Conservation (phyloP, 2,888 invertebrate species). For the Vandiemenella viatica region DNA sequence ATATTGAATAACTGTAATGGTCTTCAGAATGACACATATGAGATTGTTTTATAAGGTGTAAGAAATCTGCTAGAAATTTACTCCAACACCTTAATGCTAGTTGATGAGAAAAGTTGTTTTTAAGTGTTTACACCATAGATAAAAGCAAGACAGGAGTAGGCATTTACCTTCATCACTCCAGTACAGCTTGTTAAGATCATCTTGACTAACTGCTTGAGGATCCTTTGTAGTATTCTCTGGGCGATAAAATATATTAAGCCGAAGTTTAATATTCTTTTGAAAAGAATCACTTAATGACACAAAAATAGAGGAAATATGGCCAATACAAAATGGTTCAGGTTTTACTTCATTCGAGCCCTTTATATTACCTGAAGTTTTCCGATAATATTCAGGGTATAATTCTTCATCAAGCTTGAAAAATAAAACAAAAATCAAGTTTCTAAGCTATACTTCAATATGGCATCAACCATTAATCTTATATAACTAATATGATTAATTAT, state of each 20-base stretch:
- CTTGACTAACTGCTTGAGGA: slow-evolving; percentile 36
- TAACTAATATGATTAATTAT: too few species aligned
- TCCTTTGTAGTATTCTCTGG: slow-evolving; percentile 58
- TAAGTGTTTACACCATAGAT: too few species aligned
- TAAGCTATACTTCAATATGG: too few species aligned
- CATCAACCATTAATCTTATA: too few species aligned
- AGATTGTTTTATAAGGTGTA: too few species aligned
- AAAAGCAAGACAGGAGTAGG: too few species aligned
- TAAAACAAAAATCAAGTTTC: too few species aligned
- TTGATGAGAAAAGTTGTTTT: too few species aligned
- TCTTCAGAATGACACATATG: too few species aligned
- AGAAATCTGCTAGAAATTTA: too few species aligned
- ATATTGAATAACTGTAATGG: too few species aligned
- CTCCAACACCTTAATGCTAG: too few species aligned
- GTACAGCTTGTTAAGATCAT: slow-evolving; percentile 57
- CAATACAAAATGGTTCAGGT: slow-evolving; percentile 61
- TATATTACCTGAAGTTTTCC: slow-evolving; percentile 50
- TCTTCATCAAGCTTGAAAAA: slow-evolving; percentile 43
- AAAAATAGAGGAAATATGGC: slow-evolving; percentile 46
- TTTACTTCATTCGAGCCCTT: slow-evolving; percentile 58
- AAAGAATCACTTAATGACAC: slow-evolving; percentile 37
- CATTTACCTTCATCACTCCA: slow-evolving; percentile 66
- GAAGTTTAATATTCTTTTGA: slow-evolving; percentile 44
- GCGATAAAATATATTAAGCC: slow-evolving; percentile 53
- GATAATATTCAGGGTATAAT: slow-evolving; percentile 65